Evolutionary conservation across 1,140 invertebrate species (phyloP).

Genomic region (Listronotus oregonensis): DNA sequence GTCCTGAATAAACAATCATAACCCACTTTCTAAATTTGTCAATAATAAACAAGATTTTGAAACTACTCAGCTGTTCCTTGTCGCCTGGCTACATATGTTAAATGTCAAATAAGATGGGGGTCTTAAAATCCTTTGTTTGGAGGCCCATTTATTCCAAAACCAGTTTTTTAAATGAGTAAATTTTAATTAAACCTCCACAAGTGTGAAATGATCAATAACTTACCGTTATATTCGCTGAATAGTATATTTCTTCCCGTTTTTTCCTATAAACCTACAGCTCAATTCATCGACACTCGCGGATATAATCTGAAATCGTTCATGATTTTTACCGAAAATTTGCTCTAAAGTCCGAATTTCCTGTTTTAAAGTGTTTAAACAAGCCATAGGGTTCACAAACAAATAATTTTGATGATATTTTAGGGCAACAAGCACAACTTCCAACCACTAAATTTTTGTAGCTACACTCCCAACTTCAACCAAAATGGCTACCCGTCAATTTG

Average conservation of each 20-base stretch:
- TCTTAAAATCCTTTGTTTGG: conserved; percentile 46
- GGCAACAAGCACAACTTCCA: conserved; percentile 36
- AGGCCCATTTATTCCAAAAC: background rate
- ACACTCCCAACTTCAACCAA: conserved; percentile 48
- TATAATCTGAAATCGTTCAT: conserved; percentile 96
- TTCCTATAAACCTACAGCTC: conserved; percentile 93
- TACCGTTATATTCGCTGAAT: conserved; percentile 99
- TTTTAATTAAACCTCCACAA: background rate
- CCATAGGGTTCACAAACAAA: conserved; percentile 69
- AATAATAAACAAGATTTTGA: conserved; percentile 27
- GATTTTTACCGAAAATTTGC: conserved; percentile 90
- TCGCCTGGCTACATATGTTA: conserved; percentile 47
- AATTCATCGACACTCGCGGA: conserved; percentile 98
- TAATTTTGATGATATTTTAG: conserved; percentile 42
- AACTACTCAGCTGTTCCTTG: conserved; percentile 40
- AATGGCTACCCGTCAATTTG: conserved; percentile 42
- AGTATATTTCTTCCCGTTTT: conserved; percentile 92
- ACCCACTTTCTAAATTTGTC: conserved; percentile 35
- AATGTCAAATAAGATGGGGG: conserved; percentile 48
- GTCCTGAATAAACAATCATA: conserved; percentile 8
- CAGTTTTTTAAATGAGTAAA: background rate
- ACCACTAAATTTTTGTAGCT: conserved; percentile 37
- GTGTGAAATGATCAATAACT: conserved; percentile 57
- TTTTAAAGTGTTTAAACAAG: conserved; percentile 96
- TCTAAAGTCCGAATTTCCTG: conserved; percentile 97